Conservation (phyloP, 2,113 vertebrate genomes). For the Halichoerus grypus region DNA sequence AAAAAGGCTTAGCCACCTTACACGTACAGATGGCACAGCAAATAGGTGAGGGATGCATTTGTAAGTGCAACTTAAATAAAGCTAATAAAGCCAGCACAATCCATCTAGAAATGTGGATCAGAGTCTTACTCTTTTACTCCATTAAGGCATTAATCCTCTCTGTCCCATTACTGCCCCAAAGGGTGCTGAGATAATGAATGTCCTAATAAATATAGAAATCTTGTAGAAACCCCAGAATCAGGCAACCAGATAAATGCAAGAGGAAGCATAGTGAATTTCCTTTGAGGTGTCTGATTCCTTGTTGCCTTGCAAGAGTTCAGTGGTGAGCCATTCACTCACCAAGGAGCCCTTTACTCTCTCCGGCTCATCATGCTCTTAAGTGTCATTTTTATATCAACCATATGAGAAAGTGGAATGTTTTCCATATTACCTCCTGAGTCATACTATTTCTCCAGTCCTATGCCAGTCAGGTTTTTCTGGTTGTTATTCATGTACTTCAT, state of each 20-base stretch:
- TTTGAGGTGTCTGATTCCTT: background rate
- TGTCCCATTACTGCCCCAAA: background rate
- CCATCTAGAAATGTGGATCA: background rate
- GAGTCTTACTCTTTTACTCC: background rate
- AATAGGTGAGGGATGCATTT: background rate
- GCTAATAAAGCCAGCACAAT: background rate
- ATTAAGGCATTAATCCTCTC: background rate
- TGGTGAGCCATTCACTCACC: background rate
- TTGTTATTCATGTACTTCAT: conserved; percentile 70
- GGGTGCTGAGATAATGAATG: background rate
- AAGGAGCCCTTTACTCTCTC: background rate
- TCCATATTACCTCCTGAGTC: conserved; percentile 70
- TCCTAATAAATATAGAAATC: background rate
- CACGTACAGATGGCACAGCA: background rate
- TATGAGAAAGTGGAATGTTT: conserved; percentile 65
- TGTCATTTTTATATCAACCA: conserved; percentile 48
- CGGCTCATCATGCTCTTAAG: background rate
- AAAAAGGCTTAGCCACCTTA: background rate
- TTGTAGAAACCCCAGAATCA: background rate
- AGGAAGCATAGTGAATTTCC: background rate
- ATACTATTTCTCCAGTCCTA: conserved; percentile 42
- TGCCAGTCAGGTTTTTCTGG: conserved; percentile 80
- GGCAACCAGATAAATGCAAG: background rate
- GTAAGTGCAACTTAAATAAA: background rate
- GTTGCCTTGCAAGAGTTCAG: background rate